Evolutionary conservation across 2,888 invertebrate species (phyloP), one percentile per base, ranked within the genome.

Genomic region (Archips crataeganus): DNA sequence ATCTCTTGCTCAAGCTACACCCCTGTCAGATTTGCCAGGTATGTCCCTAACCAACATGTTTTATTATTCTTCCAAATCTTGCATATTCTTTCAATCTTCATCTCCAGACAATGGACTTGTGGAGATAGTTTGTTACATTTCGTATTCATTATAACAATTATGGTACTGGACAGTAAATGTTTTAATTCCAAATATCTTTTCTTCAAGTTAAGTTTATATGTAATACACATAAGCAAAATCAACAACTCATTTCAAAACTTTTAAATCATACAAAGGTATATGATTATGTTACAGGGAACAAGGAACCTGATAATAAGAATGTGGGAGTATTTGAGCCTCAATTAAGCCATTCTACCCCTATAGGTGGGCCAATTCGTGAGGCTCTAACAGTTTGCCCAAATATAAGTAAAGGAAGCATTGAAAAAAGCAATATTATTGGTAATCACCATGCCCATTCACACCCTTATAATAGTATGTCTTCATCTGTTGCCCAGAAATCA

Each of bases 11-110:
- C 93, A 93, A 82, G 83, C 94, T 47, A 94, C 94, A 74, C 80
- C 89, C 15, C 84, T 94, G 75, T 85, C 87, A 64, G 93, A 93
- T 82, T 84, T 94, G 79, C 94, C 94, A 79, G 94, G 94, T 92
- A 85, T 66, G 71, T 71, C n/a, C 6, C 49, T 11, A 45, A 11
- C 45, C 45, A 45, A 45, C 3, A 45, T 45, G 10, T 4, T 45
- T 45, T 39, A 39, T 39, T 39, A 6, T 39, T 6, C 39, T 5
- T 39, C 39, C 39, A 39, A 39, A 39, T 39, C 6, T 39, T 6
- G 39, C 39, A 39, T 39, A 5, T 39, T 5, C 3, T 39, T 4
- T 39, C 39, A 39, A 4, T 39, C 39, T 39, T 39, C 39, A 4
- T 39, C 6, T 39, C 39, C 6, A 6, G 6, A 39, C 4, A 39